Base-by-base conservation (phyloP, 2,888 invertebrate species). In the Mesorhabditis sp. region DNA sequence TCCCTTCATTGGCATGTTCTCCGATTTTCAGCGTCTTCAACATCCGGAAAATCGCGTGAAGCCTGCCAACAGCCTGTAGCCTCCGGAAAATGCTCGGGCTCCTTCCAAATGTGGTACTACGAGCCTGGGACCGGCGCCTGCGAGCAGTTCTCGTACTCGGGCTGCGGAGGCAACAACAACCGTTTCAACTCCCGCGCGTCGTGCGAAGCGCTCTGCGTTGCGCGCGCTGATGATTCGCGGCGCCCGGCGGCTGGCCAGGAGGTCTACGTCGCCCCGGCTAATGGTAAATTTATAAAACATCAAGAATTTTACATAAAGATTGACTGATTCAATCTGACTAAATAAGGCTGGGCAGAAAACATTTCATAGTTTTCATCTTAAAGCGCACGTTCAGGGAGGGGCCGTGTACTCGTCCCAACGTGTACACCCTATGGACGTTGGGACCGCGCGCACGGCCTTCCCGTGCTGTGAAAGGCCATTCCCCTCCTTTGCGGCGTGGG, bases 141-240 rank as follows among this genome's bases (percentile, higher is more conserved):
- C 74, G 77, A 76, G 66, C 66, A 71, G n/a, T 84, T 84, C 80
- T 76, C 82, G 73, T 84, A 83, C 74, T 74, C 77, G 58, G 84
- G 84, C 68, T 84, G 84, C 72, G 84, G 84, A 44, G 84, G 84
- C 68, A 84, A 84, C 71, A 72, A 70, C 62, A 84, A 84, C 72
- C 67, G 83, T 58, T 81, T 81, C 75, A 67, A 76, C 66, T 75
- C 72, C 70, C 78, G 78, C 74, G 78, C 76, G 62, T 75, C 76
- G 67, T 82, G 82, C 73, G 80, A 82, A 62, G 70, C 68, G 41
- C 74, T 82, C 45, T 82, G 82, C 68, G 70, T 78, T 61, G 68
- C 67, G 42, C 62, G 70, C 50, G 71, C 72, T 15, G 62, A 64
- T 42, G 28, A 28, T 28, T 1, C 28, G 28, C 28, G 28, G 1